phyloP scores from a whole-genome alignment of 2,113 vertebrate species.

The Dipodomys stephensi region DNA sequence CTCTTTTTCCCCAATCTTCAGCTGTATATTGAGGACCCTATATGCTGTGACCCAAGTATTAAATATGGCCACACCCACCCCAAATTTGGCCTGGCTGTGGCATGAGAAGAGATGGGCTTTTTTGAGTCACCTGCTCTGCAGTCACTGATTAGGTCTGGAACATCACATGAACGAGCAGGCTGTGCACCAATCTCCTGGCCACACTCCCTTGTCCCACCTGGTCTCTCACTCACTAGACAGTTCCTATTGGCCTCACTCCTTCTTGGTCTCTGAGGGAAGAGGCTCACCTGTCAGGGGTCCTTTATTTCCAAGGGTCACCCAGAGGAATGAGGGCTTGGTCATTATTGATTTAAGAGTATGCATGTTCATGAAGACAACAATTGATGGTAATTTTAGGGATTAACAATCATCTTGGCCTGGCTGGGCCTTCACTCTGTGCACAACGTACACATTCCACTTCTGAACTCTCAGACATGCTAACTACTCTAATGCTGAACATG shows the following conservation, averaged over 20 bases:
- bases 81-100: not conserved
- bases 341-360: not conserved
- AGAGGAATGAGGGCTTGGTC: not conserved
- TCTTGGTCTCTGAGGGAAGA: not conserved
- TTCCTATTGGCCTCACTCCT: not conserved
- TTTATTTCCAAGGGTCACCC: not conserved
- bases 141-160: not conserved
- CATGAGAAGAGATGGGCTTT: fast-evolving
- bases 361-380: not conserved
- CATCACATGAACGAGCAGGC: not conserved
- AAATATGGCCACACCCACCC: not conserved
- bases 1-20: not conserved
- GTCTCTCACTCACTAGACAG: not conserved
- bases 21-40: no score
- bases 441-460: not conserved
- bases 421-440: not conserved
- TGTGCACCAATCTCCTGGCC: not conserved
- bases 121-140: not conserved
- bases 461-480: not conserved
- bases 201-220: fast-evolving
- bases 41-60: not conserved
- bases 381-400: not conserved
- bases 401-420: not conserved
- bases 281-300: not conserved
- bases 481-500: not conserved